Conservation (phyloP, 30 jellyfish, hydroid and myxozoan genomes). For the Aurelia sp. region DNA sequence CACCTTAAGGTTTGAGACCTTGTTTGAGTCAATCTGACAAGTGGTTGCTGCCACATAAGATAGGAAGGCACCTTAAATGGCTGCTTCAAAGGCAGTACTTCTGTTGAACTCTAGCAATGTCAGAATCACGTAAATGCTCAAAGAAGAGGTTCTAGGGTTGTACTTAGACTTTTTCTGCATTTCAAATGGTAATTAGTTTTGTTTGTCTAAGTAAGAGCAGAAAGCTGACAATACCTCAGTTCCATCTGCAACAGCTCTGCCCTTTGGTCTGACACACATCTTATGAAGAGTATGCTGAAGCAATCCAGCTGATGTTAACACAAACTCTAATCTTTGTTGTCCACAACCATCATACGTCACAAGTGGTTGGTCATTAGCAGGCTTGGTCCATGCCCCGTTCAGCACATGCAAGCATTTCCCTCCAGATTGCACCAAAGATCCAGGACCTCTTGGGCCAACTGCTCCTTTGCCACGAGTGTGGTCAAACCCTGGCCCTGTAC, state of each 20-base stretch:
- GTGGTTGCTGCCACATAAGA: too few relatives aligned
- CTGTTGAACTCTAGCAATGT: too few relatives aligned
- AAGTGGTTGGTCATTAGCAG: conserved; percentile 81
- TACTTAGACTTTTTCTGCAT: too few relatives aligned
- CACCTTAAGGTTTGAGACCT: too few relatives aligned
- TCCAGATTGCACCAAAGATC: conserved; percentile 86
- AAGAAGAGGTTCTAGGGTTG: too few relatives aligned
- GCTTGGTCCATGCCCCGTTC: conserved; percentile 91
- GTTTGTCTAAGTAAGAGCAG: too few relatives aligned
- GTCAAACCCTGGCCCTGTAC: conserved; percentile 92
- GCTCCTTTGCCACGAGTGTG: conserved; percentile 97
- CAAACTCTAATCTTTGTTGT: conserved; percentile 85
- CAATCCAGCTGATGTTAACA: conserved; percentile 65
- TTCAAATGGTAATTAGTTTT: too few relatives aligned
- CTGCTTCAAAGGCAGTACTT: too few relatives aligned
- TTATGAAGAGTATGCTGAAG: conserved; percentile 70
- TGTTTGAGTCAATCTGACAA: too few relatives aligned
- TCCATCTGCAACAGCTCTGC: conserved; percentile 85
- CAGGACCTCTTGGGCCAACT: conserved; percentile 93
- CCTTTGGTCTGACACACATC: conserved; percentile 83
- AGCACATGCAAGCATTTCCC: conserved; percentile 89
- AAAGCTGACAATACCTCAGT: conserved; percentile 42
- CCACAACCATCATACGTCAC: conserved; percentile 96
- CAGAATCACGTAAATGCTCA: too few relatives aligned
- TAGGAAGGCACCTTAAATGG: too few relatives aligned